Evolutionary conservation across 2,797 vertebrate species (phyloP).

Genomic region (Hipposideros larvatus): DNA sequence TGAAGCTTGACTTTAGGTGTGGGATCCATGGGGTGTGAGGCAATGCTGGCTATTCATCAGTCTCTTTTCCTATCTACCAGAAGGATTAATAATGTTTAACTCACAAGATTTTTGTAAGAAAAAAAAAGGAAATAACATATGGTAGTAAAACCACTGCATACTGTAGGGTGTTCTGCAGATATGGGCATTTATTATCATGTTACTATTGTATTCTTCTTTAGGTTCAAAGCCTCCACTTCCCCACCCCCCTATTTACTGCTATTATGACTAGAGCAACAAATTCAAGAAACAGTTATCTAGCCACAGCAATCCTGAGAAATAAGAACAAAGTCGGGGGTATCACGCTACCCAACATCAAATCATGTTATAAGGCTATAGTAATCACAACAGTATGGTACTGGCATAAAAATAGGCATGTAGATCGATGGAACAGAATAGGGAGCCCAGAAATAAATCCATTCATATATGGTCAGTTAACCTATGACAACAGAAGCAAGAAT

Average conservation of each 20-base stretch:
- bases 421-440: too few relatives aligned
- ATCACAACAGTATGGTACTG: too few relatives aligned
- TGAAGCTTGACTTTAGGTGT: neutral
- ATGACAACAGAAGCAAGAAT: too few relatives aligned
- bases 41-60: neutral
- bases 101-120: neutral
- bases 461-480: too few relatives aligned
- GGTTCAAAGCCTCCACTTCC: neutral
- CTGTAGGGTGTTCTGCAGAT: neutral
- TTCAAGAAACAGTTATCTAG: neutral
- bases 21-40: neutral
- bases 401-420: too few relatives aligned
- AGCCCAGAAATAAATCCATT: too few relatives aligned
- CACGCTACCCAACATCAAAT: too few relatives aligned
- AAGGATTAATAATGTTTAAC: neutral
- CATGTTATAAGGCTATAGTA: too few relatives aligned
- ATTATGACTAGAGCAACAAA: slow-evolving; percentile 14
- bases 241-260: neutral
- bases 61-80: neutral
- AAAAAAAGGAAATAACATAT: neutral
- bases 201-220: neutral
- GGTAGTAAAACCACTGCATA: neutral
- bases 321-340: too few relatives aligned
- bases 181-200: neutral
- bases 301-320: too few relatives aligned